phyloP scores from a whole-genome alignment of 2,113 vertebrate species.

The Diphyllodes magnificus region DNA sequence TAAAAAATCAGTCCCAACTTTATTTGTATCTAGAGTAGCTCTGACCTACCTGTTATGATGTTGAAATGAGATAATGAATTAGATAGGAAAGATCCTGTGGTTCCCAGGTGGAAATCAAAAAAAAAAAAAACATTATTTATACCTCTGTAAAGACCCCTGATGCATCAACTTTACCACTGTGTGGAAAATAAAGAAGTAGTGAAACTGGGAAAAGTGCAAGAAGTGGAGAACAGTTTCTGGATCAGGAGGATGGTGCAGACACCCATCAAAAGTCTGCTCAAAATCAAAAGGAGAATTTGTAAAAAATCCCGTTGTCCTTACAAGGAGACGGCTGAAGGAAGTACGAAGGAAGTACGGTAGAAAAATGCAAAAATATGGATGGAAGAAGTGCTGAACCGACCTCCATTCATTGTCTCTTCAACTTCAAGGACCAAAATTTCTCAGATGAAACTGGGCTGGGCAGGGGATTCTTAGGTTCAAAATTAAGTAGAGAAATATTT shows the following conservation, averaged over 20 bases:
- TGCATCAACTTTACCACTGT: not conserved
- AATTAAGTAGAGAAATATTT: not conserved
- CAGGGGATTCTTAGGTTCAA: not conserved
- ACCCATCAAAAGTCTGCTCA: not conserved
- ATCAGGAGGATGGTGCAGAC: not conserved
- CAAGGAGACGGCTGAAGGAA: not conserved
- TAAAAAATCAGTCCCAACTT: not conserved
- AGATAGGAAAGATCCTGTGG: not conserved
- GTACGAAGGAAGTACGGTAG: not conserved
- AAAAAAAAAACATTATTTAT: not conserved
- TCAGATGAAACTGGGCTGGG: not conserved
- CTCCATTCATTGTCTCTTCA: not conserved
- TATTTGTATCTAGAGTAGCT: not conserved
- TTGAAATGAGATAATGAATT: not conserved
- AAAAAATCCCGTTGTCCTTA: not conserved
- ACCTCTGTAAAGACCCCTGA: not conserved
- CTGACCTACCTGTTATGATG: not conserved
- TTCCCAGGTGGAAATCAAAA: not conserved
- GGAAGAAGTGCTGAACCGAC: not conserved
- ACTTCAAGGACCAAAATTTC: not conserved
- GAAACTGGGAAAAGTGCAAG: not conserved
- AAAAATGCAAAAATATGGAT: not conserved
- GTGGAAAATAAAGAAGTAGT: not conserved
- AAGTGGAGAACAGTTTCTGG: not conserved
- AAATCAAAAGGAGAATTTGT: not conserved